Conservation (phyloP, 2,797 vertebrate species). For the Florisuga fusca region DNA sequence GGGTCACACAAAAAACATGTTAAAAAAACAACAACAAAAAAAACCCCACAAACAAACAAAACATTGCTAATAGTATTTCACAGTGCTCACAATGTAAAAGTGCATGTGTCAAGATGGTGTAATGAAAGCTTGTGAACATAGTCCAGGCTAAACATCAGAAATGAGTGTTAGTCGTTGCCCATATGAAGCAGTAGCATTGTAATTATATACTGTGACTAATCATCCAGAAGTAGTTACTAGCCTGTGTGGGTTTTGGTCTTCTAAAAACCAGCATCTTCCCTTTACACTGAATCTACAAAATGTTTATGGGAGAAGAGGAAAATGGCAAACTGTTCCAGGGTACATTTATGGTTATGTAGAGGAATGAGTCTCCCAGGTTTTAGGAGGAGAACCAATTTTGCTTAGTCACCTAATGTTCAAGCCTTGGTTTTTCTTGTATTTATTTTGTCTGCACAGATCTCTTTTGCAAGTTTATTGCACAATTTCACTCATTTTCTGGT, state of each 20-base stretch:
- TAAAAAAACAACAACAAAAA: neutral
- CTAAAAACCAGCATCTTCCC: neutral
- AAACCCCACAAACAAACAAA: too few relatives aligned
- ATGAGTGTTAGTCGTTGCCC: neutral
- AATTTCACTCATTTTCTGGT: neutral
- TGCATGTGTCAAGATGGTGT: neutral
- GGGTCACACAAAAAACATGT: neutral
- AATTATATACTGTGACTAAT: neutral
- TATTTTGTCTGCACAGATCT: neutral
- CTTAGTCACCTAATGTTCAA: neutral
- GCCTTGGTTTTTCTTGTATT: neutral
- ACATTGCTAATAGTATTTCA: neutral
- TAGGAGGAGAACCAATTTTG: neutral
- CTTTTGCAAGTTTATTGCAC: neutral
- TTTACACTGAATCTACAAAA: neutral
- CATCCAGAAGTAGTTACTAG: neutral
- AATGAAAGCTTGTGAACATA: neutral
- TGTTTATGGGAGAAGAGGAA: too few relatives aligned
- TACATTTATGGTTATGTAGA: neutral
- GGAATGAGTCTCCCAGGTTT: neutral
- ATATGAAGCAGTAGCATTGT: neutral
- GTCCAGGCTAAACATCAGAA: neutral
- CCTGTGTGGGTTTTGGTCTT: neutral
- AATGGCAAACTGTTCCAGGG: too few relatives aligned
- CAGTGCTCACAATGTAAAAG: neutral